phyloP scores from a whole-genome alignment of 64 coral and sea anemone genomes.

The Catalaphyllia jardinei region DNA sequence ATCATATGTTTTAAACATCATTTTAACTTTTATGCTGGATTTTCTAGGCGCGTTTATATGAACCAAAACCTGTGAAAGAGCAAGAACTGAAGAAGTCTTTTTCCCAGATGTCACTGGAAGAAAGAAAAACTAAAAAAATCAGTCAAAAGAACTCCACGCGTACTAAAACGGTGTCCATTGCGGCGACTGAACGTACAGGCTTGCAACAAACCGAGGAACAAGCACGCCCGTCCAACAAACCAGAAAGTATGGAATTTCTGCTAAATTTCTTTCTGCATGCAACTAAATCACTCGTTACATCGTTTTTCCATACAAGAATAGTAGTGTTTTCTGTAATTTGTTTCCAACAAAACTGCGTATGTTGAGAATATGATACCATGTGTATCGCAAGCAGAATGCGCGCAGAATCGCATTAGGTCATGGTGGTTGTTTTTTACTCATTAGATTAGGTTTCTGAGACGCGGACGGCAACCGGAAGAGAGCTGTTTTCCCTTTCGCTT shows the following conservation, averaged over 20 bases:
- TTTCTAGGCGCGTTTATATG: slow-evolving; percentile 49
- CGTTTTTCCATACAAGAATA: neutral
- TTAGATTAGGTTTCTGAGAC: no score
- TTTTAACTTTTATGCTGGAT: neutral
- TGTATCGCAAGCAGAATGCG: no score
- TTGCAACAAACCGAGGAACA: slow-evolving; percentile 2
- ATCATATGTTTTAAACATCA: no score
- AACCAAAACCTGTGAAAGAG: slow-evolving; percentile 25
- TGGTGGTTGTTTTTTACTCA: no score
- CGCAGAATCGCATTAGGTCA: no score
- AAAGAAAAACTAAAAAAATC: slow-evolving; percentile 46
- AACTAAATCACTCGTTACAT: neutral
- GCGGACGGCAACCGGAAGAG: no score
- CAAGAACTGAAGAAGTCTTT: slow-evolving; percentile 42
- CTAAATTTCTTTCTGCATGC: no score
- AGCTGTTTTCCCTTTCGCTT: no score
- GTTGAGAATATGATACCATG: neutral
- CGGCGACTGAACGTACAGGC: neutral
- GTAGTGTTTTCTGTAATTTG: no score
- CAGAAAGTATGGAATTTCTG: neutral
- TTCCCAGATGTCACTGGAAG: slow-evolving; percentile 58
- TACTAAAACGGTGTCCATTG: neutral
- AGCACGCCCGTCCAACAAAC: neutral
- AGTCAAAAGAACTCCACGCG: slow-evolving; percentile 6
- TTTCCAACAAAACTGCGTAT: neutral